Evolutionary conservation across 2,113 vertebrate species (phyloP).

Genomic region (Mixornis gularis): DNA sequence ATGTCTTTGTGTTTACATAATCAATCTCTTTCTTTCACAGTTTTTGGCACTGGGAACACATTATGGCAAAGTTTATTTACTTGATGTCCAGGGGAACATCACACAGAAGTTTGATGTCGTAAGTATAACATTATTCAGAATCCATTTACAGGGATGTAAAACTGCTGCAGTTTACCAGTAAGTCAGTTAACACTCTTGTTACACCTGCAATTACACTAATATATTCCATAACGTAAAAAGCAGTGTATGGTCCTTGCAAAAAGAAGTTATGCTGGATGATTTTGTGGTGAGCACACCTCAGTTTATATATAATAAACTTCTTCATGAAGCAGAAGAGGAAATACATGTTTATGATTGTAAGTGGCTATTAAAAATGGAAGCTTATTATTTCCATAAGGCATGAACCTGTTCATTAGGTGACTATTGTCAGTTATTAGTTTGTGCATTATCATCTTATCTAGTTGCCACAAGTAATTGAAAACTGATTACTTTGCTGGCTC

Average conservation of each 20-base stretch:
- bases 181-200: background rate
- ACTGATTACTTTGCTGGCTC: slow-evolving; percentile 46
- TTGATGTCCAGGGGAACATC: slow-evolving; percentile 95
- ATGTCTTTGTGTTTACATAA: slow-evolving; percentile 32
- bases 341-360: slow-evolving; percentile 1
- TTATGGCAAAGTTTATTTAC: slow-evolving; percentile 94
- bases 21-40: slow-evolving; percentile 67
- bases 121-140: slow-evolving; percentile 71
- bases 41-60: slow-evolving; percentile 96
- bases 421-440: slow-evolving; percentile 7
- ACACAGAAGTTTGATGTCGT: slow-evolving; percentile 97
- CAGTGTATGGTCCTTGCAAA: background rate
- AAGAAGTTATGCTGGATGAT: background rate
- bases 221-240: background rate
- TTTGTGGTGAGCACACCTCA: background rate
- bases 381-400: background rate
- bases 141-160: background rate
- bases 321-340: background rate
- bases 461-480: slow-evolving; percentile 61
- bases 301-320: background rate
- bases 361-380: slow-evolving; percentile 3
- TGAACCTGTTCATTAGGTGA: slow-evolving; percentile 22
- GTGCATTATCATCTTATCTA: slow-evolving; percentile 22
- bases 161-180: fast-evolving
- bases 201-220: background rate